Conservation (phyloP, 2,888 invertebrate species). For the Zootermopsis nevadensis region DNA sequence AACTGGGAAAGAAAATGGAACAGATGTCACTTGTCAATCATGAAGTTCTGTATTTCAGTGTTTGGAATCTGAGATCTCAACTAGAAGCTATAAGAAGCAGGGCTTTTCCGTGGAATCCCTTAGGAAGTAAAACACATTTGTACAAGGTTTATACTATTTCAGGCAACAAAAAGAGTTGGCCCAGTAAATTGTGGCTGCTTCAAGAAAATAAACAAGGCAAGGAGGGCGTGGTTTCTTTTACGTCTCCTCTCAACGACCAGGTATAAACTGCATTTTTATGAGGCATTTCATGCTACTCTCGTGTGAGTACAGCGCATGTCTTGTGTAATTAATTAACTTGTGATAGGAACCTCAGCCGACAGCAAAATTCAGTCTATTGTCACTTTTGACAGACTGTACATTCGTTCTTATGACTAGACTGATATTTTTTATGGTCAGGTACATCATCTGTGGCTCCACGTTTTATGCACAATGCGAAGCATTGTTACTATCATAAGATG, state of each 20-base stretch:
- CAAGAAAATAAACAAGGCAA: not conserved
- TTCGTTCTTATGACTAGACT: not conserved
- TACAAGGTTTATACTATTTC: not conserved
- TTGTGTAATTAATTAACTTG: too few species aligned
- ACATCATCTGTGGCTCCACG: not conserved
- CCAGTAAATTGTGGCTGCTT: not conserved
- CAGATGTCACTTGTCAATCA: slow-evolving; percentile 1
- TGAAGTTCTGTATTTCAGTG: not conserved
- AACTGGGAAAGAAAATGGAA: not conserved
- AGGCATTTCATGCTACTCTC: too few species aligned
- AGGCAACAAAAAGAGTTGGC: not conserved
- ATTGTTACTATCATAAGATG: not conserved
- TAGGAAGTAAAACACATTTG: not conserved
- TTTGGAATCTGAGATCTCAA: not conserved
- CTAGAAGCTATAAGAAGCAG: not conserved
- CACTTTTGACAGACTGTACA: not conserved
- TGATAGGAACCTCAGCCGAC: too few species aligned
- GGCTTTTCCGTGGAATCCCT: not conserved
- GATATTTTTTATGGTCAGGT: not conserved
- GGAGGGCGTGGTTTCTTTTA: not conserved
- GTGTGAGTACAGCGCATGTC: too few species aligned
- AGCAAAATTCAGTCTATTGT: too few species aligned
- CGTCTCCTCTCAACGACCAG: not conserved
- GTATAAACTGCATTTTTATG: not conserved
- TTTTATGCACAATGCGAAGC: not conserved